Evolutionary conservation across 2,113 vertebrate species (phyloP).

Genomic region (Ondatra zibethicus): DNA sequence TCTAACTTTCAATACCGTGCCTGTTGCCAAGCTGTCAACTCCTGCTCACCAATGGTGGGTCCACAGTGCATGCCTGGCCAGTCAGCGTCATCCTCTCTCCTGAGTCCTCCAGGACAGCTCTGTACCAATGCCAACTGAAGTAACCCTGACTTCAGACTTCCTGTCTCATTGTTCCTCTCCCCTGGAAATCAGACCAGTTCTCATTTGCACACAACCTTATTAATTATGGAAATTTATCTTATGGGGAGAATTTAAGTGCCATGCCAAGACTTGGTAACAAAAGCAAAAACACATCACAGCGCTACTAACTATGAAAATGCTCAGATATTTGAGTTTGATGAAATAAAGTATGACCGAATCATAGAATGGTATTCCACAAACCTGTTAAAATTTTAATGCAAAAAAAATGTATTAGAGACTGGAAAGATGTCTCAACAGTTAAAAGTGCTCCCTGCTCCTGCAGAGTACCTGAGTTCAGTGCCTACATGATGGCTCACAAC

Average conservation of each 20-base stretch:
- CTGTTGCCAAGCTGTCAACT: neutral
- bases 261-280: neutral
- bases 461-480: neutral
- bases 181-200: neutral
- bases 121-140: neutral
- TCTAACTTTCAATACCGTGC: neutral
- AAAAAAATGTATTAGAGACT: neutral
- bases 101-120: neutral
- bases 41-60: neutral
- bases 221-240: neutral
- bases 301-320: slow-evolving; percentile 21
- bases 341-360: neutral
- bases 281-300: neutral
- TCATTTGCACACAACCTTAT: neutral
- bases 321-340: neutral
- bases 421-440: too few relatives aligned
- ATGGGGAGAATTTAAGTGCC: neutral
- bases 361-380: neutral
- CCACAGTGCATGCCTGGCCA: neutral
- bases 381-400: neutral
- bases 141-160: neutral
- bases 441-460: neutral
- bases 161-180: neutral
- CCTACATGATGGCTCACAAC: neutral
- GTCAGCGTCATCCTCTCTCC: neutral